Evolutionary conservation across 2,113 vertebrate genomes (phyloP).

Genomic region (Odontesthes bonariensis): DNA sequence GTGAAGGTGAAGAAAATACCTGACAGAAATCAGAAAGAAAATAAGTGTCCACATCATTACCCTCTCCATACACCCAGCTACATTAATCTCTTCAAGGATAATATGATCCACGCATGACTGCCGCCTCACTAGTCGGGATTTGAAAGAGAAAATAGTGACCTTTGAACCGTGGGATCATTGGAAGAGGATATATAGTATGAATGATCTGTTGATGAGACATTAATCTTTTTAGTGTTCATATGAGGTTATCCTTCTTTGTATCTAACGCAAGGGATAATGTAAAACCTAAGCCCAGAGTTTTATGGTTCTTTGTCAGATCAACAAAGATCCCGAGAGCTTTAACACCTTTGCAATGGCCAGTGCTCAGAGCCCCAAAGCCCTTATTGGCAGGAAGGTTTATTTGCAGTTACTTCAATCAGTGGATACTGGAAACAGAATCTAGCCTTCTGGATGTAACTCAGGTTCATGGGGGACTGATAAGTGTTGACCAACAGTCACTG

Average conservation of each 20-base stretch:
- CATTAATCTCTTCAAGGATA: slow-evolving; percentile 75
- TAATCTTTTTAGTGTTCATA: slow-evolving; percentile 35
- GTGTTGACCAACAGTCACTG: too few relatives aligned
- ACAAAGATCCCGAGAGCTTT: too few relatives aligned
- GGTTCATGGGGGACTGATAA: too few relatives aligned
- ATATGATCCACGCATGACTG: slow-evolving; percentile 72
- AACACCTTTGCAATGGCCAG: too few relatives aligned
- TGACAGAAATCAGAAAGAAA: slow-evolving; percentile 43
- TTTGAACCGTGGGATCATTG: slow-evolving; percentile 59
- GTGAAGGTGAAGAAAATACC: slow-evolving; percentile 36
- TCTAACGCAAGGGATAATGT: too few relatives aligned
- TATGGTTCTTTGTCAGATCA: too few relatives aligned
- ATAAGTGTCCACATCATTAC: slow-evolving; percentile 71
- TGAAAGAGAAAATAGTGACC: slow-evolving; percentile 54
- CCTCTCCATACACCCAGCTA: slow-evolving; percentile 66
- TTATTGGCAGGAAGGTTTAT: too few relatives aligned
- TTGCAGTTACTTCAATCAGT: too few relatives aligned
- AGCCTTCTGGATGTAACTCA: too few relatives aligned
- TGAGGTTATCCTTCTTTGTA: not conserved
- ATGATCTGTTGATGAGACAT: slow-evolving; percentile 24
- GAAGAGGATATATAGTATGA: slow-evolving; percentile 46
- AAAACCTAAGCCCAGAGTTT: too few relatives aligned
- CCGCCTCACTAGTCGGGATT: slow-evolving; percentile 44
- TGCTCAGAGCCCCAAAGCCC: too few relatives aligned
- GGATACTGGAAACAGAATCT: too few relatives aligned